Percentiles rank a stretch among this genome's conserved stretches.
Conservation (phyloP, 2,888 invertebrate genomes). For the Nemurella pictetii region DNA sequence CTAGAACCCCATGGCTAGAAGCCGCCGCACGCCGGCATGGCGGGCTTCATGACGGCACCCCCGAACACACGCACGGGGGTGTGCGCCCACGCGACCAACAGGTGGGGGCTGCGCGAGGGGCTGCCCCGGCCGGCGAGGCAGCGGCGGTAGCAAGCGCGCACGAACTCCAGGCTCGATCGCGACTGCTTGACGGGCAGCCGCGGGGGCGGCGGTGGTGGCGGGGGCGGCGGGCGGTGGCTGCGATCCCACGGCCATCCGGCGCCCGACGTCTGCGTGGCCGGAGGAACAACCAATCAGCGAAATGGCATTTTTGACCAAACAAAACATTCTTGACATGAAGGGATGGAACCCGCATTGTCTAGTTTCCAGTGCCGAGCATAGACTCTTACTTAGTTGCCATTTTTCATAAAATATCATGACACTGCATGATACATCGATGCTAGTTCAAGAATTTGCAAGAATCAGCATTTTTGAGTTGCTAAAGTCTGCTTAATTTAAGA, state of each 20-base stretch:
- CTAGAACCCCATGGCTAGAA: constrained; percentile 50
- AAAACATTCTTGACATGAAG: too few relatives aligned
- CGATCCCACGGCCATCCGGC: neutral
- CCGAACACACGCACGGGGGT: constrained; percentile 70
- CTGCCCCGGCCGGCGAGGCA: constrained; percentile 57
- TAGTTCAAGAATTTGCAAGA: too few relatives aligned
- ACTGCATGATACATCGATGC: too few relatives aligned
- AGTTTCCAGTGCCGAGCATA: too few relatives aligned
- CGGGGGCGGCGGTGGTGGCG: neutral
- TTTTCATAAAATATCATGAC: too few relatives aligned
- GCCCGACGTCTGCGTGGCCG: neutral
- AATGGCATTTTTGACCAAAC: too few relatives aligned
- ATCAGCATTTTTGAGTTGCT: too few relatives aligned
- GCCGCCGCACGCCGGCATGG: constrained; percentile 62
- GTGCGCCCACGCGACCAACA: constrained; percentile 63
- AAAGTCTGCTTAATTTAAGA: too few relatives aligned
- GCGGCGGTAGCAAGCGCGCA: constrained; percentile 53
- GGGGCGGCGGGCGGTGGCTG: neutral
- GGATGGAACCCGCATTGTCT: too few relatives aligned
- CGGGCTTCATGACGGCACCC: constrained; percentile 64
- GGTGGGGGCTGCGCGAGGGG: constrained; percentile 46
- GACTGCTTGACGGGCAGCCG: neutral
- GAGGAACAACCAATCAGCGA: too few relatives aligned
- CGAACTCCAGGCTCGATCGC: constrained; percentile 47
- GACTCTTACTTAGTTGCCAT: too few relatives aligned